Percentiles rank a stretch among this genome's conserved stretches.
Conservation (phyloP, 2,888 invertebrate species). For the Chorisops tibialis region DNA sequence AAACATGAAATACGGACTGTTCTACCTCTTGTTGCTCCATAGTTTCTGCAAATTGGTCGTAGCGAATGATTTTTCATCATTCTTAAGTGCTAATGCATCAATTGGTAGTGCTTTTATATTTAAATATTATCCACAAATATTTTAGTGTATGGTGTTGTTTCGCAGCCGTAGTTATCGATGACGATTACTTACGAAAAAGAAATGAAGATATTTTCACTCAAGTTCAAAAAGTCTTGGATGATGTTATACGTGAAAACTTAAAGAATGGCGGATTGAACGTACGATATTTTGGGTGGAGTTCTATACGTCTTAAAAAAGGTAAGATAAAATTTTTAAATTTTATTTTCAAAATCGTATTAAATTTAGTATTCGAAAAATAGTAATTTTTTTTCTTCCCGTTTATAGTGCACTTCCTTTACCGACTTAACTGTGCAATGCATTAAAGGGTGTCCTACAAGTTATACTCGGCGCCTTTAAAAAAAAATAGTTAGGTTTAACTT, state of each 20-base stretch:
- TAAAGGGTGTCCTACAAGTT: too few relatives aligned
- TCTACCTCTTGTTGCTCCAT: neutral
- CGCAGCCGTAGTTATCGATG: conserved; percentile 69
- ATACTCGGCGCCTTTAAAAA: too few relatives aligned
- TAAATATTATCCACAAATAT: neutral
- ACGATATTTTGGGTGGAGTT: conserved; percentile 65
- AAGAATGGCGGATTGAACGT: conserved; percentile 67
- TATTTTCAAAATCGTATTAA: too few relatives aligned
- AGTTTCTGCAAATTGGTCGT: neutral
- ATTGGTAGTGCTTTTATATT: conserved; percentile 64
- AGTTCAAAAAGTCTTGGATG: conserved; percentile 62
- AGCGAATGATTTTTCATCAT: conserved; percentile 64
- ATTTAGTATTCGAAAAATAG: too few relatives aligned
- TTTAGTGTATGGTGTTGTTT: conserved; percentile 29
- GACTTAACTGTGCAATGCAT: too few relatives aligned
- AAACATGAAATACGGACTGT: neutral
- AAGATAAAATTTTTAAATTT: too few relatives aligned
- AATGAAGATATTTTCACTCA: conserved; percentile 57
- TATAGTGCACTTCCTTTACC: too few relatives aligned
- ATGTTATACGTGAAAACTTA: conserved; percentile 62
- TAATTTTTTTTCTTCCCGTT: too few relatives aligned
- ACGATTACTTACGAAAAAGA: conserved; percentile 62
- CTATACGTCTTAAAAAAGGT: conserved; percentile 70
- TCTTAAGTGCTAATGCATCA: conserved; percentile 70
- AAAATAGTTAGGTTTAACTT: too few relatives aligned